A percentile compares a stretch with the other conserved stretches of the same genome.
phyloP scores from a whole-genome alignment of 1,140 invertebrate genomes.

The Drosophila serrata region DNA sequence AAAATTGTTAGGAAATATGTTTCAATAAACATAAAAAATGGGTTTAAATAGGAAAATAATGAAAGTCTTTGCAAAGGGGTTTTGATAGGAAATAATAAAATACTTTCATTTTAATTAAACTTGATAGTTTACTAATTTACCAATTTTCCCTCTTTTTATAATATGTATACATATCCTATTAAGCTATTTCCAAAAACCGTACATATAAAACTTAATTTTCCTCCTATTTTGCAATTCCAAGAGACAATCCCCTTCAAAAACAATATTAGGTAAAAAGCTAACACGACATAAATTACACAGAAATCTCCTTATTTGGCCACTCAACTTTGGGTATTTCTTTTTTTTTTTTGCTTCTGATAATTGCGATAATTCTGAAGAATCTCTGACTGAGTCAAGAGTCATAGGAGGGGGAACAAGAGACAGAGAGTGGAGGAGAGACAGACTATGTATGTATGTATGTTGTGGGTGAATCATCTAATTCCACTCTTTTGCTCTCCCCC shows the following conservation, averaged over 20 bases:
- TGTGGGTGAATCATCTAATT: constrained; percentile 36
- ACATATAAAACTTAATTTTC: constrained; percentile 4
- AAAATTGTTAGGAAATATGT: not conserved
- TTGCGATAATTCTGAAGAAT: constrained; percentile 58
- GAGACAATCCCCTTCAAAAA: not conserved
- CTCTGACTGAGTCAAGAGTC: constrained; percentile 37
- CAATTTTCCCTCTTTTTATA: too few species aligned
- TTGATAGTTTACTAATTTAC: too few species aligned
- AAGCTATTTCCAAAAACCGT: not conserved
- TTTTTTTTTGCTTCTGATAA: constrained; percentile 39
- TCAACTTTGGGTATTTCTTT: constrained; percentile 8
- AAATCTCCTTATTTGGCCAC: constrained; percentile 15
- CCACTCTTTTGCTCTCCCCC: not conserved
- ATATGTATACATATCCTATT: too few species aligned
- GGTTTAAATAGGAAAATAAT: not conserved
- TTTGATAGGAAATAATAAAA: too few species aligned
- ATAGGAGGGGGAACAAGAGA: not conserved
- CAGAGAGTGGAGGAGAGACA: not conserved
- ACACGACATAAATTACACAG: constrained; percentile 29
- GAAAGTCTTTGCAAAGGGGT: too few species aligned
- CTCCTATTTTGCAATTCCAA: not conserved
- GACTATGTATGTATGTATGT: not conserved
- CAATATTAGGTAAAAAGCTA: constrained; percentile 2
- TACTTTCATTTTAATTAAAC: too few species aligned
- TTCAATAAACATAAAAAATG: not conserved